Base-by-base conservation (phyloP, 2,888 invertebrate genomes). In the Eupithecia abbreviata region DNA sequence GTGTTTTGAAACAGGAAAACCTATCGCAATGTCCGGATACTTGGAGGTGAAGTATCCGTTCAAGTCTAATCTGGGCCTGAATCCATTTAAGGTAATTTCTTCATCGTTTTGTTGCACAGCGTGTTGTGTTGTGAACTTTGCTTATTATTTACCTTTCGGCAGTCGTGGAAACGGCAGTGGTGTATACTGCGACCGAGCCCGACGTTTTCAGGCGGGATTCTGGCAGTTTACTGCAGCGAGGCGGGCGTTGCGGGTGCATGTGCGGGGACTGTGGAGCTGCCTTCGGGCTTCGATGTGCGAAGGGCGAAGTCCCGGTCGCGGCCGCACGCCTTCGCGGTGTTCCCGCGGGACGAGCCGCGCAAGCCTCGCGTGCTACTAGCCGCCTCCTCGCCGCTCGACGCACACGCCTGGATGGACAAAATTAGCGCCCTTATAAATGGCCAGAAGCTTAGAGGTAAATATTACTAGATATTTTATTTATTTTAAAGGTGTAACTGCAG, bases 101-200 rank as follows among this genome's bases (percentile, higher is more conserved):
- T 55, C 41, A 68, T 47, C 10, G 43, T 6, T 55, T 55, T 42
- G n/a, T 55, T 72, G 42, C 15, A 51, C 58, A 10, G 42, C n/a
- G n/a, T 65, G 30, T 47, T 73, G 43, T 30, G 42, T 42, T 43
- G 15, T 42, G 45, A 69, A 71, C 58, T 65, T 77, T 74, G 10
- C 72, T 62, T 70, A 68, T 86, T 86, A 85, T 81, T 83, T 84
- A 69, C 30, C 12, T 82, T 84, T 91, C 84, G 80, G 77, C 87
- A 96, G 96, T 96, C 96, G 79, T 96, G 96, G 96, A 96, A 96
- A 86, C 95, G 95, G 88, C 96, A 96, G 87, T 96, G 96, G 96
- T 96, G 96, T 86, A 96, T 96, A 85, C 91, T 96, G 83, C 91
- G 95, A 84, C 95, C 96, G 75, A 92, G 96, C 80, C 95, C 96